These are phyloP conservation scores for Pollenia amentaria DNA, from an alignment of 2,888 invertebrate species.

Conservation along the genomic window DNA sequence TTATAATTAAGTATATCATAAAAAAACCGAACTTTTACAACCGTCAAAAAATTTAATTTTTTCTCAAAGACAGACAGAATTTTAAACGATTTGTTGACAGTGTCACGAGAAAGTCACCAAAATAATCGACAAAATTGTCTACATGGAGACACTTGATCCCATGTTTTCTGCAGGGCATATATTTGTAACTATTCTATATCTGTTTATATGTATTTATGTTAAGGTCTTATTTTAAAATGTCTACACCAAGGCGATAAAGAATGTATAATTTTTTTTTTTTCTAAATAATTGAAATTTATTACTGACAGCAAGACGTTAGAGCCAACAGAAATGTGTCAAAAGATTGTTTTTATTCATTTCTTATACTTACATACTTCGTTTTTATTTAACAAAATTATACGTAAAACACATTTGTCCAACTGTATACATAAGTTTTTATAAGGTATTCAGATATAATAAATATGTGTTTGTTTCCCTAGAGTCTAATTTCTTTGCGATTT, in stretches of 20 bases:
- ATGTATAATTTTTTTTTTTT: conserved; percentile 19
- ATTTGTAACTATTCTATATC: no score
- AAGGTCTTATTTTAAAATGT: no score
- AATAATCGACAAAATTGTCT: no score
- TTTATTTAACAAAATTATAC: not conserved
- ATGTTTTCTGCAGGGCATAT: no score
- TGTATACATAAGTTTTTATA: not conserved
- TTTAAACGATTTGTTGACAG: no score
- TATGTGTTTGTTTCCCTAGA: conserved; percentile 11
- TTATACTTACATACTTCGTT: not conserved
- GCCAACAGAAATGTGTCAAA: conserved; percentile 53
- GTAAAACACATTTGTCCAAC: not conserved
- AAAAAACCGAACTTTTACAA: no score
- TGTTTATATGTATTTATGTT: no score
- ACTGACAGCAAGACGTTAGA: conserved; percentile 66
- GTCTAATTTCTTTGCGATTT: conserved; percentile 24
- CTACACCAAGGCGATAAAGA: not conserved
- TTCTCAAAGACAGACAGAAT: no score
- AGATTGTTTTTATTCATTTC: conserved; percentile 43
- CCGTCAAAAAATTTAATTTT: no score
- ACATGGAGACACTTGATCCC: no score
- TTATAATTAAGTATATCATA: no score
- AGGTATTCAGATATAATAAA: not conserved
- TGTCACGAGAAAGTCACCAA: no score
- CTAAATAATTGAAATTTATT: conserved; percentile 71